phyloP scores from a whole-genome alignment of 2,888 invertebrate genomes.

The Willowsia nigromaculata region DNA sequence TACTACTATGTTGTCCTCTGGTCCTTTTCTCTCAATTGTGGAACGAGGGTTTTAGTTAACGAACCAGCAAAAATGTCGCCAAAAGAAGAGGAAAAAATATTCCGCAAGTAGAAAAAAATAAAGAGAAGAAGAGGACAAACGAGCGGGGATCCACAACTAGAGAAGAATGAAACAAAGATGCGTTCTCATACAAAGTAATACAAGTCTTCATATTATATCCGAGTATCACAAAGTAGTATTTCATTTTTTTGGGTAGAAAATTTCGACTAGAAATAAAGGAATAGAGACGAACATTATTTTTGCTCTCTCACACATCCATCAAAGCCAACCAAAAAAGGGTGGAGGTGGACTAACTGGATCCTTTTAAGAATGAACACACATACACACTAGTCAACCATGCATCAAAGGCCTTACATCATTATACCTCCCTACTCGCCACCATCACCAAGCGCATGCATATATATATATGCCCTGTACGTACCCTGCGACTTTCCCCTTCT shows the following conservation, averaged over 20 bases:
- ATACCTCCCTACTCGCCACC: neutral
- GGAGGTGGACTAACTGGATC: slow-evolving; percentile 56
- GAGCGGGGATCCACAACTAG: neutral
- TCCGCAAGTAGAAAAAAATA: slow-evolving; percentile 23
- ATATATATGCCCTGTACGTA: too few relatives aligned
- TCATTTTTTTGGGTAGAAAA: too few relatives aligned
- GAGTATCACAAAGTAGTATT: too few relatives aligned
- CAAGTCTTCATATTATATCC: too few relatives aligned
- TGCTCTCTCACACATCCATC: slow-evolving; percentile 66
- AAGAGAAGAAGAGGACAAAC: slow-evolving; percentile 41
- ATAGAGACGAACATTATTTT: slow-evolving; percentile 59
- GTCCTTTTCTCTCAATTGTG: too few relatives aligned
- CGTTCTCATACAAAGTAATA: neutral
- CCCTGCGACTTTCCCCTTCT: neutral
- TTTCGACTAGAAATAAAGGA: neutral
- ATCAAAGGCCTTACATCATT: slow-evolving; percentile 64
- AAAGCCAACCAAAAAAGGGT: slow-evolving; percentile 68
- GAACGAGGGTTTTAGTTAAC: slow-evolving; percentile 64
- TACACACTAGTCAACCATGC: slow-evolving; percentile 41
- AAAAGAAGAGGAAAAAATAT: slow-evolving; percentile 47
- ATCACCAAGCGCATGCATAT: neutral
- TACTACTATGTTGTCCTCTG: too few relatives aligned
- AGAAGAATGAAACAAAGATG: slow-evolving; percentile 37
- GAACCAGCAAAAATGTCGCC: slow-evolving; percentile 67
- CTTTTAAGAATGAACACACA: slow-evolving; percentile 40